Percentiles rank a stretch among this genome's conserved stretches.
Evolutionary conservation across 2,113 vertebrate genomes (phyloP).

Genomic region (Pseudopodoces humilis): DNA sequence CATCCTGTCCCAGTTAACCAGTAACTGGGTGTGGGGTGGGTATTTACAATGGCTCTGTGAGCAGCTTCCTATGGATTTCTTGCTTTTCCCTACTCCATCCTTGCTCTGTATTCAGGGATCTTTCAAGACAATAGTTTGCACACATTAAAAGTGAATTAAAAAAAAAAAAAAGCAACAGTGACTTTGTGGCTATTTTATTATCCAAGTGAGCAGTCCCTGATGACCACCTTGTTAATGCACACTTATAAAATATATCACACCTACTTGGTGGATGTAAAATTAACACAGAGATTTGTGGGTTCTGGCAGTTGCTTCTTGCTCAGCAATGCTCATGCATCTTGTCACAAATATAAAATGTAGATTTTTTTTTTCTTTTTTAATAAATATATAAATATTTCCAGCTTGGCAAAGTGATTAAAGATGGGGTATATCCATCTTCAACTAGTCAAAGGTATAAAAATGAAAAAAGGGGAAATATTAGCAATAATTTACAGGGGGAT

Average conservation of each 20-base stretch:
- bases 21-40: neutral
- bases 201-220: neutral
- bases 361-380: neutral
- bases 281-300: constrained; percentile 32
- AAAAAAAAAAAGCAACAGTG: neutral
- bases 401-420: constrained; percentile 44
- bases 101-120: neutral
- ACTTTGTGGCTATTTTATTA: neutral
- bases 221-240: neutral
- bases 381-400: constrained; percentile 24
- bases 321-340: neutral
- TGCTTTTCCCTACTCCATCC: neutral
- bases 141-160: neutral
- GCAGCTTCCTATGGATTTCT: neutral
- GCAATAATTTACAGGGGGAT: neutral
- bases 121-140: neutral
- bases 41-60: neutral
- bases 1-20: neutral
- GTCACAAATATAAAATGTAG: constrained; percentile 38
- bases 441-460: constrained; percentile 16
- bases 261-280: neutral
- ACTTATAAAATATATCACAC: neutral
- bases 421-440: neutral
- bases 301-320: constrained; percentile 16
- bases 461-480: constrained; percentile 3